Percentiles rank a stretch among this genome's conserved stretches.
These are phyloP conservation scores for Bactericera cockerelli DNA, from an alignment of 1,140 invertebrate species.

Conservation along the genomic window DNA sequence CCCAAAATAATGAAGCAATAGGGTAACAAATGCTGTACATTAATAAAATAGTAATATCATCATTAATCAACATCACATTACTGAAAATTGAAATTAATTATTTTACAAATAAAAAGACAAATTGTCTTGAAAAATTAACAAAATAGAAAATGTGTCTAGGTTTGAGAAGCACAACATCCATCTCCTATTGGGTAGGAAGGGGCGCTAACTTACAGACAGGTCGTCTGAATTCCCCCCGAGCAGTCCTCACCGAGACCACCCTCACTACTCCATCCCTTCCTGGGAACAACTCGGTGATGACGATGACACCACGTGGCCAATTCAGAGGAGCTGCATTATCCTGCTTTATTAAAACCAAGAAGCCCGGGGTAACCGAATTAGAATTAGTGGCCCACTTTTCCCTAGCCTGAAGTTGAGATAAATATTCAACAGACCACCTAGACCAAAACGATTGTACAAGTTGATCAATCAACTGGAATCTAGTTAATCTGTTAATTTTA, in stretches of 20 bases:
- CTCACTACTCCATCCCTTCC: constrained; percentile 4
- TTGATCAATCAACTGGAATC: neutral
- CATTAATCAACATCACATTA: too few species aligned
- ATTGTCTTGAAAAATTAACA: too few species aligned
- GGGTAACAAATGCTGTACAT: too few species aligned
- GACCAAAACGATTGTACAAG: constrained; percentile 5
- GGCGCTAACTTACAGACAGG: neutral
- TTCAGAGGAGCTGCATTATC: constrained; percentile 3
- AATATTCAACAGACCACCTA: neutral
- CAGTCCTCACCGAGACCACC: neutral
- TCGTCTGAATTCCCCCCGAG: neutral
- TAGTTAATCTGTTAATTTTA: neutral
- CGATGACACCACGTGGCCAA: constrained; percentile 12
- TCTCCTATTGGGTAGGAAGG: neutral
- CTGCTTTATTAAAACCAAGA: constrained; percentile 10
- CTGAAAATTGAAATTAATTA: too few species aligned
- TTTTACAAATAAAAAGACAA: too few species aligned
- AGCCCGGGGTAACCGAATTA: neutral
- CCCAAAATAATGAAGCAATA: too few species aligned
- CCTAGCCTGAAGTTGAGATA: neutral
- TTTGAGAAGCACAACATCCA: too few species aligned
- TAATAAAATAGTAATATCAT: too few species aligned
- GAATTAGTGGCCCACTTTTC: constrained; percentile 4
- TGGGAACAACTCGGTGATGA: neutral
- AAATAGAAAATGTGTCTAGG: too few species aligned